phyloP scores from a whole-genome alignment of 1,140 invertebrate genomes.

The Tigriopus japonicus region DNA sequence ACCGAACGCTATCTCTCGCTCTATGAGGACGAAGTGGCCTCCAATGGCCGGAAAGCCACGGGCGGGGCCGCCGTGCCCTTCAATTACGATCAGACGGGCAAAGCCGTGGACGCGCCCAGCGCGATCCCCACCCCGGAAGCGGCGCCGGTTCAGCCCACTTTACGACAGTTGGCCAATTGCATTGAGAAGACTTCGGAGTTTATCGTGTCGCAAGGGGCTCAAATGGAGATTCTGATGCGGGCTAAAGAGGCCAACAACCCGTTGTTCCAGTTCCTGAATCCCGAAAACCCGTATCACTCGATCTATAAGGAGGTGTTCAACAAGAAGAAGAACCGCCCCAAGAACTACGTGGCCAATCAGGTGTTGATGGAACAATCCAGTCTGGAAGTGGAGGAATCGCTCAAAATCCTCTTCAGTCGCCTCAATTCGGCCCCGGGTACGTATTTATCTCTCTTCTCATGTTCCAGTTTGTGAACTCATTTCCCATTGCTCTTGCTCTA shows the following conservation, averaged over 20 bases:
- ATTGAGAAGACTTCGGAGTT: constrained; percentile 4
- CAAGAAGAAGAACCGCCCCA: not conserved
- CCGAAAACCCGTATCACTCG: not conserved
- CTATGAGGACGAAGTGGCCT: no score
- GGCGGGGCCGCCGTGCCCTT: not conserved
- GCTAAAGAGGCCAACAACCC: not conserved
- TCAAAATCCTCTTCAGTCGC: no score
- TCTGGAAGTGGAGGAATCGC: no score
- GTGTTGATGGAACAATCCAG: not conserved
- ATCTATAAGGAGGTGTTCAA: not conserved
- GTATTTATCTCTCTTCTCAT: not conserved
- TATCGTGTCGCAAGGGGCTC: not conserved
- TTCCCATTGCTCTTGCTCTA: not conserved
- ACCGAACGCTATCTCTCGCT: no score
- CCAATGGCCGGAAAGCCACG: no score
- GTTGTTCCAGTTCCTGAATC: not conserved
- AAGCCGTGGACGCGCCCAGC: no score
- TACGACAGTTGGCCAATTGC: not conserved
- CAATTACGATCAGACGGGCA: not conserved
- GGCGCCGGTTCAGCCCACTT: not conserved
- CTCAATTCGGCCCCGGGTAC: no score
- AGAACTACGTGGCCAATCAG: not conserved
- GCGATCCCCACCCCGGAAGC: not conserved
- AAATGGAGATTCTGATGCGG: constrained; percentile 5
- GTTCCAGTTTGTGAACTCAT: not conserved